Base-by-base conservation (phyloP, 2,113 vertebrate genomes). In the Sylvilagus bachmani region DNA sequence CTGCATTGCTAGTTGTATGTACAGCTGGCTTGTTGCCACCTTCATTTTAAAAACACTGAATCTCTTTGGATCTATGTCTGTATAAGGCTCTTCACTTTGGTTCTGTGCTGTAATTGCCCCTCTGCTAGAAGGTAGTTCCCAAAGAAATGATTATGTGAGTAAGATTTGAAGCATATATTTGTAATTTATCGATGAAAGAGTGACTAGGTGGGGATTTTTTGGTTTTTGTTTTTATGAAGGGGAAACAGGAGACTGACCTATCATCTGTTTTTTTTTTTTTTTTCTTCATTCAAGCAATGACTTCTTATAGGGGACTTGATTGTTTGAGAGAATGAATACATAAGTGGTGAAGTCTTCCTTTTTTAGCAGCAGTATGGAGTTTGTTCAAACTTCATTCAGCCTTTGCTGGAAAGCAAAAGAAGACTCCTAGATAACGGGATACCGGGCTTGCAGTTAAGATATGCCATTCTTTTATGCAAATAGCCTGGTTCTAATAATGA, bases 1-100 rank as follows among this genome's bases (percentile, higher is more conserved):
- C 94, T 94, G 61, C 36, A 78, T 86, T 91, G 77, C 24, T 11
- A 79, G 77, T 85, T 51, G 0, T 94, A 80, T 95, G 51, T 88
- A 25, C 64, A 78, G 8, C 73, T 86, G 38, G 27, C 62, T 85
- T 85, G 89, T 96, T 79, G 27, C 66, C 73, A 92, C 75, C 27
- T 90, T 69, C 21, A 77, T 80, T 96, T 96, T 96, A 64, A 93
- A 95, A 96, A 79, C 14, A 22, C 53, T 82, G 58, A 62, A 51
- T 91, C 74, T 10, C 29, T 87, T 38, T 92, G 73, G 73, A 78
- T 84, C 24, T 80, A 22, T 84, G 2, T 31, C 36, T 10, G 71
- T 61, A 38, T 73, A 89, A 64, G 9, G 36, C 16, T 74, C 86
- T 97, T 93, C 25, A 82, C 49, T 93, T 89, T 91, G 49, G 11